Conservation (phyloP, 2,888 invertebrate species). For the Oxycera nigricornis region DNA sequence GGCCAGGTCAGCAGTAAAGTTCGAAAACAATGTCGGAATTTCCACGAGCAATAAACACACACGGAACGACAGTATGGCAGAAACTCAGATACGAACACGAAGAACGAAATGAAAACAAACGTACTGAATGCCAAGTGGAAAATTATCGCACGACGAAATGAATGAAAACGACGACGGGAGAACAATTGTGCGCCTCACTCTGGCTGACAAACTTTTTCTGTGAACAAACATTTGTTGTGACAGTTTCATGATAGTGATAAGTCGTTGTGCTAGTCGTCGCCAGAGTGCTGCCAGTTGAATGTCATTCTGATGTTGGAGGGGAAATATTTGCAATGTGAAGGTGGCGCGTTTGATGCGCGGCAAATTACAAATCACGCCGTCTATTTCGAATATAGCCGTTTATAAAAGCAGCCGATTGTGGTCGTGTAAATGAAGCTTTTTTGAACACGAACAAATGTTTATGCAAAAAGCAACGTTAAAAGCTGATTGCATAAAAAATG, state of each 20-base stretch:
- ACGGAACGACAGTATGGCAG: slow-evolving; percentile 3
- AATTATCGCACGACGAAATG: slow-evolving; percentile 24
- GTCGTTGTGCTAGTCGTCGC: background rate
- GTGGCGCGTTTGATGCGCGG: too few species aligned
- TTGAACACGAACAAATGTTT: too few species aligned
- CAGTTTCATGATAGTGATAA: slow-evolving; percentile 23
- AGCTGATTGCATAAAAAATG: too few species aligned
- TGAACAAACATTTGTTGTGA: slow-evolving; percentile 14
- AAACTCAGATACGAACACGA: background rate
- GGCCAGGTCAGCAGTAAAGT: slow-evolving; percentile 24
- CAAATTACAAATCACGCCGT: too few species aligned
- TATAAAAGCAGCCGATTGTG: too few species aligned
- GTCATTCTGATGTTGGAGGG: too few species aligned
- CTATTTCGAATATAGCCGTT: too few species aligned
- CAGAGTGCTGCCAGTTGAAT: background rate
- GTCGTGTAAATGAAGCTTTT: too few species aligned
- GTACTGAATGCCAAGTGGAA: slow-evolving; percentile 21
- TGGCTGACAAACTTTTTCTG: slow-evolving; percentile 20
- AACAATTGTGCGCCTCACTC: slow-evolving; percentile 17
- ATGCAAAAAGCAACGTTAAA: too few species aligned
- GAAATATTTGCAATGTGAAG: too few species aligned
- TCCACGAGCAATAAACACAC: slow-evolving; percentile 8
- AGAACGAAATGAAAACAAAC: slow-evolving; percentile 10
- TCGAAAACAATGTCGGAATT: slow-evolving; percentile 19
- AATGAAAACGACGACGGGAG: slow-evolving; percentile 24